Evolutionary conservation across 2,888 invertebrate genomes (phyloP).

Genomic region (Cerastis rubricosa): DNA sequence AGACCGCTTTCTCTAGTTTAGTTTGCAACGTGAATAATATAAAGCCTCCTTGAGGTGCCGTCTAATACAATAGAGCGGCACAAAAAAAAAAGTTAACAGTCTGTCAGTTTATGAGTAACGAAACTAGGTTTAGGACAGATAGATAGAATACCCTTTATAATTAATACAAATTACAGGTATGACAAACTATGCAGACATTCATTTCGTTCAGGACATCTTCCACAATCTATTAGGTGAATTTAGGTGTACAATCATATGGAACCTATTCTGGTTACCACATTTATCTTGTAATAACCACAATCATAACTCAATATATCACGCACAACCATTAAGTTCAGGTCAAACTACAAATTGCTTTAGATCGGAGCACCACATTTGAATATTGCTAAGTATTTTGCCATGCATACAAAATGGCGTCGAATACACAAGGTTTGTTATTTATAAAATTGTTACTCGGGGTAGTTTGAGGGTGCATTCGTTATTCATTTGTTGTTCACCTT

Average conservation of each 20-base stretch:
- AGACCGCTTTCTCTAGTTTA: no score
- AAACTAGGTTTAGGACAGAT: no score
- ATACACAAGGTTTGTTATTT: constrained; percentile 46
- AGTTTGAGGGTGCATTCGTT: constrained; percentile 40
- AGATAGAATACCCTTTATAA: no score
- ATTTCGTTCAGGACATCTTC: no score
- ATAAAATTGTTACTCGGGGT: constrained; percentile 31
- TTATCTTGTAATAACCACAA: constrained; percentile 20
- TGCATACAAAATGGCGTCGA: constrained; percentile 60
- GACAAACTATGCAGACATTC: no score
- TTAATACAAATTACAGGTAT: no score
- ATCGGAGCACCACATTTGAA: constrained; percentile 58
- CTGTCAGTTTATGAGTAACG: no score
- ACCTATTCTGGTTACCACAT: neutral
- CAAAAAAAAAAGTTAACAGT: no score
- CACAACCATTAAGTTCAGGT: constrained; percentile 47
- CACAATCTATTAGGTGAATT: no score
- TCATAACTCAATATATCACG: constrained; percentile 44
- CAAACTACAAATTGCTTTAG: constrained; percentile 56
- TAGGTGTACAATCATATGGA: neutral
- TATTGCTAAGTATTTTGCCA: constrained; percentile 63
- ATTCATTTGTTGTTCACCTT: constrained; percentile 30
- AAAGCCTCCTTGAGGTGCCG: no score
- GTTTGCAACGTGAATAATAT: no score
- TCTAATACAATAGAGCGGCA: no score